Evolutionary conservation across 2,797 vertebrate genomes (phyloP).

Genomic region (Enteromius fasciolatus): DNA sequence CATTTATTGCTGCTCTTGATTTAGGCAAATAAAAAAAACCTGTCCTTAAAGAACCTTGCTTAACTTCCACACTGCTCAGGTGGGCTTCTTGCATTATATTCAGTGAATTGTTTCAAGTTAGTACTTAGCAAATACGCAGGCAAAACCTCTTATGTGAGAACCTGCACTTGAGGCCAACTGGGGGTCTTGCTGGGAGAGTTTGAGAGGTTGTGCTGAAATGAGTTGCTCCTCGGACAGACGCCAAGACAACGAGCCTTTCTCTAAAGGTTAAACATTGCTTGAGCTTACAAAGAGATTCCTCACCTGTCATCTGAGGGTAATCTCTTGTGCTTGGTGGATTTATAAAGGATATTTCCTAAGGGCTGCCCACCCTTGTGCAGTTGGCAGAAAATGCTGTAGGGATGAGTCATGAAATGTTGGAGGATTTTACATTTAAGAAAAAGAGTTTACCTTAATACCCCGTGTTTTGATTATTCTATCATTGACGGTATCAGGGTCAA

Average conservation of each 20-base stretch:
- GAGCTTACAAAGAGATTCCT: slow-evolving; percentile 47
- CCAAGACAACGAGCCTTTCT: slow-evolving; percentile 44
- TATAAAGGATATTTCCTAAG: slow-evolving; percentile 43
- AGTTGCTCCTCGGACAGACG: slow-evolving; percentile 31
- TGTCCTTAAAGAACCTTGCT: slow-evolving; percentile 15
- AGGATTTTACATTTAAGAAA: slow-evolving; percentile 8
- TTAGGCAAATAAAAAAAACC: neutral
- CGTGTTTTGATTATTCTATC: neutral
- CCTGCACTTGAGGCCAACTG: slow-evolving; percentile 6
- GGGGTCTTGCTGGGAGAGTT: slow-evolving; percentile 49
- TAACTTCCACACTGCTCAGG: neutral
- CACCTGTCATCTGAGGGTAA: slow-evolving; percentile 51
- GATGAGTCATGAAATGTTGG: slow-evolving; percentile 24
- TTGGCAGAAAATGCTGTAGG: slow-evolving; percentile 30
- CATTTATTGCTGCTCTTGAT: neutral
- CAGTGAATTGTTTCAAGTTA: slow-evolving; percentile 57
- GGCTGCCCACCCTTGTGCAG: slow-evolving; percentile 24
- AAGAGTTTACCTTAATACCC: neutral
- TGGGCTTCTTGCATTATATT: neutral
- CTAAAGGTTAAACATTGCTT: slow-evolving; percentile 48
- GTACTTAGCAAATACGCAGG: slow-evolving; percentile 69
- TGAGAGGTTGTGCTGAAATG: slow-evolving; percentile 24
- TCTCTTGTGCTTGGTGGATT: slow-evolving; percentile 29
- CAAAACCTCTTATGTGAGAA: slow-evolving; percentile 18
- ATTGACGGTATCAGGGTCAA: neutral